These are phyloP conservation scores for Peromyscus nudipes DNA, from an alignment of 2,797 vertebrate genomes.

Conservation along the genomic window DNA sequence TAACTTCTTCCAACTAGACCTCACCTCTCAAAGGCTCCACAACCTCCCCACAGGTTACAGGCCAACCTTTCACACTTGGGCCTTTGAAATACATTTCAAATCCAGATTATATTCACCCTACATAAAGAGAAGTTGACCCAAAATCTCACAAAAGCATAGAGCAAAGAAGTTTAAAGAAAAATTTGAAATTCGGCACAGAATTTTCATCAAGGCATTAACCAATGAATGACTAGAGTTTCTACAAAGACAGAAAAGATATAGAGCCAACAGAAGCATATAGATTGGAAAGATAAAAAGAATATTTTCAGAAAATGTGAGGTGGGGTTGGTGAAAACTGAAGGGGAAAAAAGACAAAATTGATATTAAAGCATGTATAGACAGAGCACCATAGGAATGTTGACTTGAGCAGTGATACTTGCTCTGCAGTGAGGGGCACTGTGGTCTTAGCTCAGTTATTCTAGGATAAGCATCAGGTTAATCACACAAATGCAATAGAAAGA, in stretches of 20 bases:
- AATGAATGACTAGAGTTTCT: background rate
- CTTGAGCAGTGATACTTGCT: background rate
- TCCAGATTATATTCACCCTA: background rate
- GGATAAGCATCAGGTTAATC: background rate
- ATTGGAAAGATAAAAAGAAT: background rate
- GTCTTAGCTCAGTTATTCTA: background rate
- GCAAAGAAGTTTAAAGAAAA: background rate
- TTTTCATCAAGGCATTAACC: constrained; percentile 11
- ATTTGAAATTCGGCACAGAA: background rate
- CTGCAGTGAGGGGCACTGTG: background rate
- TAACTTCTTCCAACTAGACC: background rate
- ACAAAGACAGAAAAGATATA: background rate
- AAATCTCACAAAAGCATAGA: background rate
- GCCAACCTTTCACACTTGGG: background rate
- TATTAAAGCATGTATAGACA: background rate
- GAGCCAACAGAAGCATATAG: background rate
- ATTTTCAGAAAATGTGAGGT: constrained; percentile 1
- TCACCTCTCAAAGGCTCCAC: background rate
- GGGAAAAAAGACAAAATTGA: background rate
- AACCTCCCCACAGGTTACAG: background rate
- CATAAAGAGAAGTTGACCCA: constrained; percentile 7
- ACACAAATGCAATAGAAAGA: background rate
- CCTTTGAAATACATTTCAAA: background rate
- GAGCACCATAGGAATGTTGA: background rate
- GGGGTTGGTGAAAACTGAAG: background rate